Conservation (phyloP, 2,797 vertebrate species). For the Sciurus vulgaris region DNA sequence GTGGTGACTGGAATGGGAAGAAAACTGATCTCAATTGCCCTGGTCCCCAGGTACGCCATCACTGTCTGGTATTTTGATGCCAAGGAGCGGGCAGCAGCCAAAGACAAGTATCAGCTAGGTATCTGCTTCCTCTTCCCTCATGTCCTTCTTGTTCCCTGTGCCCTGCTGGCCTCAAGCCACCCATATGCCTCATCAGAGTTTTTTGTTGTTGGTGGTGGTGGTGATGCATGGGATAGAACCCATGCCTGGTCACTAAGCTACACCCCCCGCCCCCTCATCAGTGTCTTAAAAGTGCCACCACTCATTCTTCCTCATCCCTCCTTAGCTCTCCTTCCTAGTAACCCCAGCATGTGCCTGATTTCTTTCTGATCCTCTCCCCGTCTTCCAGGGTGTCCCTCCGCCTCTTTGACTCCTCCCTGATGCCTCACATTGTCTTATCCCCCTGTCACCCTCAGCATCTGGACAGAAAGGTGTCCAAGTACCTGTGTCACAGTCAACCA, state of each 20-base stretch:
- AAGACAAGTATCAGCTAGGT: constrained; percentile 94
- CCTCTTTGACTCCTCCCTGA: neutral
- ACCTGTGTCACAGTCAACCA: constrained; percentile 89
- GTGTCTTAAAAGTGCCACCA: neutral
- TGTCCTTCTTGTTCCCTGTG: neutral
- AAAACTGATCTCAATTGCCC: neutral
- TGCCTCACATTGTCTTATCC: neutral
- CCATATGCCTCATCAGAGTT: no score
- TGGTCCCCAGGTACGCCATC: constrained; percentile 86
- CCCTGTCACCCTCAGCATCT: constrained; percentile 81
- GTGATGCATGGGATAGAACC: neutral
- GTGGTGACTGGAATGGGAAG: neutral
- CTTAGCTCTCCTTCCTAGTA: neutral
- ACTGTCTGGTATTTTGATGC: constrained; percentile 98
- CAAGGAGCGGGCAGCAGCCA: constrained; percentile 94
- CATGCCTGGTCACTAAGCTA: neutral
- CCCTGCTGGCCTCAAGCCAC: neutral
- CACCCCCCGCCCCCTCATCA: neutral
- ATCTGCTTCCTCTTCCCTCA: neutral
- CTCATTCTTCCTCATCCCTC: neutral
- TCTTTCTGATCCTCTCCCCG: neutral
- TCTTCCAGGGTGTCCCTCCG: neutral
- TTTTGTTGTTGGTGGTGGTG: no score
- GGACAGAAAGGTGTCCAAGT: constrained; percentile 94
- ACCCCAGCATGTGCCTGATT: neutral